phyloP scores from a whole-genome alignment of 2,888 invertebrate species.

The Hipparchia semele region DNA sequence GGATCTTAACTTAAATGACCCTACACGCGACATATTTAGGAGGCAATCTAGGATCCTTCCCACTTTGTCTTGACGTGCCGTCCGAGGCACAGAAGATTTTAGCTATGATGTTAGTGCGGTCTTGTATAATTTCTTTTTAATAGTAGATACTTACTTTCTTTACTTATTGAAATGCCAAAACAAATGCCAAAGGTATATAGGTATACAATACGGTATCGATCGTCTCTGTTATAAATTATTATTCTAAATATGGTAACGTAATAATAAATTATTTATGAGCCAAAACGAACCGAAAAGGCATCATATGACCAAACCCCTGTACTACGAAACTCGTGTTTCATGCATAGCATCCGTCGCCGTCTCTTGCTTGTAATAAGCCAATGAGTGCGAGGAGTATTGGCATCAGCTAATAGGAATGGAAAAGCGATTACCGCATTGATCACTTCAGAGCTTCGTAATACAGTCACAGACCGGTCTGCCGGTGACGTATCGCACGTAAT shows the following conservation, averaged over 20 bases:
- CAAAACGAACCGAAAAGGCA: constrained; percentile 5
- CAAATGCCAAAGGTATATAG: no score
- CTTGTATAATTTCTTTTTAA: no score
- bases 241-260: constrained; percentile 3
- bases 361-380: neutral
- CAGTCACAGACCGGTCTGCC: constrained; percentile 7
- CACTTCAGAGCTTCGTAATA: neutral
- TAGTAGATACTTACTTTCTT: no score
- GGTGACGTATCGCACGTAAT: neutral
- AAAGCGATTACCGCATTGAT: neutral
- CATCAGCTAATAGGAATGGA: neutral
- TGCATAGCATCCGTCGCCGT: neutral
- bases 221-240: neutral
- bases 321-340: neutral
- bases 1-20: no score
- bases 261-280: constrained; percentile 4
- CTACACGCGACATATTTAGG: no score
- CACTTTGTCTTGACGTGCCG: no score
- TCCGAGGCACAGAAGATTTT: no score
- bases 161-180: no score
- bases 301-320: constrained; percentile 4
- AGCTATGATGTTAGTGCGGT: no score
- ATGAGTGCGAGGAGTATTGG: neutral
- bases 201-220: no score
- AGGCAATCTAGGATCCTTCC: no score